Evolutionary conservation across 23 tunicate species (phyloP).

Genomic region (Trididemnum nubilum): DNA sequence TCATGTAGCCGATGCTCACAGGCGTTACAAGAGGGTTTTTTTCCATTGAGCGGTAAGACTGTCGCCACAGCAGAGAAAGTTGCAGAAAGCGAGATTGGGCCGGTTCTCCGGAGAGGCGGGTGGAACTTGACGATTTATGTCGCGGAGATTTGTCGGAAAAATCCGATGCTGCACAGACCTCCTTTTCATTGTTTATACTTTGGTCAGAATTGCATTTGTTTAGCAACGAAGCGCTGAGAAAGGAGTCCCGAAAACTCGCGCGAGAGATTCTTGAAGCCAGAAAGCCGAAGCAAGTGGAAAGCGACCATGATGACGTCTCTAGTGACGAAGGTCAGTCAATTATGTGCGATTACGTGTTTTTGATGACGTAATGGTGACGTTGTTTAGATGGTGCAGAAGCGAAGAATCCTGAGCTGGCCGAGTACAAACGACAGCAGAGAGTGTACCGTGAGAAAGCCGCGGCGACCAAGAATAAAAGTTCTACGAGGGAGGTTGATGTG

Average conservation of each 20-base stretch:
- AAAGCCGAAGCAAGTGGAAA: constrained; percentile 12
- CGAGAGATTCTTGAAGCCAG: constrained; percentile 57
- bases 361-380: not conserved
- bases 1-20: too few species aligned
- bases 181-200: not conserved
- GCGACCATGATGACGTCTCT: not conserved
- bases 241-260: constrained; percentile 73
- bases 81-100: too few species aligned
- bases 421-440: constrained; percentile 80
- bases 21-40: too few species aligned
- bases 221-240: constrained; percentile 50
- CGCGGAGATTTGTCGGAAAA: too few species aligned
- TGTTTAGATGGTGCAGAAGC: constrained; percentile 17
- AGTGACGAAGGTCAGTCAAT: constrained; percentile 6
- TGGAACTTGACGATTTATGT: too few species aligned
- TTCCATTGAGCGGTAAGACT: too few species aligned
- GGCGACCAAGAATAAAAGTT: constrained; percentile 43
- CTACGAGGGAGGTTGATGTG: constrained; percentile 52
- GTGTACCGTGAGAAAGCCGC: constrained; percentile 48
- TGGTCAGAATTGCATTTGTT: too few species aligned
- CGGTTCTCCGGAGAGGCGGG: too few species aligned
- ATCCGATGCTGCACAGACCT: too few species aligned
- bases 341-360: not conserved
- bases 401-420: constrained; percentile 66
- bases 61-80: too few species aligned